A percentile compares a stretch with the other conserved stretches of the same genome.
These are phyloP conservation scores for Protobothrops flavoviridis DNA, from an alignment of 2,113 vertebrate genomes.

Conservation along the genomic window DNA sequence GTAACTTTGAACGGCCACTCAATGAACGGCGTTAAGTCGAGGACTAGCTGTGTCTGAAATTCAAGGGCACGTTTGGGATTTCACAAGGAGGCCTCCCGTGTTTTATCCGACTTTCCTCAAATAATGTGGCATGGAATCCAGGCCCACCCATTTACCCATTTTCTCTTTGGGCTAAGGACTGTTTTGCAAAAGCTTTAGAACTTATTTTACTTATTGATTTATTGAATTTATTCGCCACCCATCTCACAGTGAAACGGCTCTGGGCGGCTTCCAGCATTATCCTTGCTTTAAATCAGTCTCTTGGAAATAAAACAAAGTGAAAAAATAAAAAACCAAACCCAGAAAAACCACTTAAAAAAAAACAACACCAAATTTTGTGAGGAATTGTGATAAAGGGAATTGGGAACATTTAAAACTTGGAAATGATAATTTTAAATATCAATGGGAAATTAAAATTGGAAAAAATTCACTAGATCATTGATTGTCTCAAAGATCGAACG, in stretches of 20 bases:
- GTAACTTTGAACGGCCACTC: too few species aligned
- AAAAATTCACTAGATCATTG: too few species aligned
- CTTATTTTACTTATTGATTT: not conserved
- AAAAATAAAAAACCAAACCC: slow-evolving; percentile 23
- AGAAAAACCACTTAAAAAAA: not conserved
- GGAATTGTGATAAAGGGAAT: too few species aligned
- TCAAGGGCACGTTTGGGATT: not conserved
- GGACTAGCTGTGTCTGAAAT: not conserved
- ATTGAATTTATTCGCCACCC: not conserved
- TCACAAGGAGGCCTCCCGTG: not conserved
- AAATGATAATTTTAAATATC: too few species aligned
- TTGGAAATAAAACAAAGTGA: slow-evolving; percentile 25
- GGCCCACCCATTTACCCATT: not conserved
- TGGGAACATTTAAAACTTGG: too few species aligned
- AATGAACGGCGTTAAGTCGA: too few species aligned
- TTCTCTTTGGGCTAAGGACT: not conserved
- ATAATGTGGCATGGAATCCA: not conserved
- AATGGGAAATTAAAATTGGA: too few species aligned
- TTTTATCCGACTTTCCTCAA: not conserved
- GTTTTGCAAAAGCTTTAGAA: not conserved
- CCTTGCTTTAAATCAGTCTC: slow-evolving; percentile 23
- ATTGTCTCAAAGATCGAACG: too few species aligned
- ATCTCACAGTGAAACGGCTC: not conserved
- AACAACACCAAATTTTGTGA: too few species aligned
- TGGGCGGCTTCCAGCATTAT: not conserved